Percentiles rank a stretch among this genome's conserved stretches.
phyloP scores from a whole-genome alignment of 2,113 vertebrate species.

The Panthera tigris region DNA sequence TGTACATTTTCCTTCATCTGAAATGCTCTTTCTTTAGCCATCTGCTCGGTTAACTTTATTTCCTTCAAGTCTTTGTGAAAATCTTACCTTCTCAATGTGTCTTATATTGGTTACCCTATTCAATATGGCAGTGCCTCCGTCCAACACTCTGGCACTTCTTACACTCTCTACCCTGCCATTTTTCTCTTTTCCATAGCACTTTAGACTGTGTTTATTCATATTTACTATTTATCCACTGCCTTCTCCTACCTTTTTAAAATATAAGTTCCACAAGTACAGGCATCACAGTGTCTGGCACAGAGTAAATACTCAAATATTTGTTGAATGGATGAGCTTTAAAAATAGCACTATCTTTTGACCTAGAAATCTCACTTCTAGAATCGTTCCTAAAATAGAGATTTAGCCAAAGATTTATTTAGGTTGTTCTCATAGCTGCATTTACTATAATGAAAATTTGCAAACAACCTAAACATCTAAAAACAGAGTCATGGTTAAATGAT shows the following conservation, averaged over 20 bases:
- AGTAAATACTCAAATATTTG: conserved; percentile 1
- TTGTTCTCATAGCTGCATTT: neutral
- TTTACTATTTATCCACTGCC: neutral
- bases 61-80: conserved; percentile 6
- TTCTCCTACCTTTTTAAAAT: neutral
- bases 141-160: neutral
- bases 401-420: neutral
- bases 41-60: neutral
- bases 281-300: neutral
- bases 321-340: conserved; percentile 5
- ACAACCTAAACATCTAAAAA: conserved; percentile 8
- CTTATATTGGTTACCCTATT: neutral
- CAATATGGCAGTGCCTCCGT: neutral
- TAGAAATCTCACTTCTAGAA: conserved; percentile 31
- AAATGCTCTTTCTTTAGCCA: neutral
- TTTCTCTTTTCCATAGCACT: neutral
- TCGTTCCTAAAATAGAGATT: neutral
- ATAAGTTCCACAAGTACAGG: neutral
- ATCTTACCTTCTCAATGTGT: neutral
- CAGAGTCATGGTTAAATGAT: neutral
- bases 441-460: neutral
- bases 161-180: neutral
- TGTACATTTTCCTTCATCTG: neutral
- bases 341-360: conserved; percentile 7
- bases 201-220: conserved; percentile 6